A percentile compares a stretch with the other conserved stretches of the same genome.
phyloP scores from a whole-genome alignment of 1,140 invertebrate species.

The Bicyclus anynana region DNA sequence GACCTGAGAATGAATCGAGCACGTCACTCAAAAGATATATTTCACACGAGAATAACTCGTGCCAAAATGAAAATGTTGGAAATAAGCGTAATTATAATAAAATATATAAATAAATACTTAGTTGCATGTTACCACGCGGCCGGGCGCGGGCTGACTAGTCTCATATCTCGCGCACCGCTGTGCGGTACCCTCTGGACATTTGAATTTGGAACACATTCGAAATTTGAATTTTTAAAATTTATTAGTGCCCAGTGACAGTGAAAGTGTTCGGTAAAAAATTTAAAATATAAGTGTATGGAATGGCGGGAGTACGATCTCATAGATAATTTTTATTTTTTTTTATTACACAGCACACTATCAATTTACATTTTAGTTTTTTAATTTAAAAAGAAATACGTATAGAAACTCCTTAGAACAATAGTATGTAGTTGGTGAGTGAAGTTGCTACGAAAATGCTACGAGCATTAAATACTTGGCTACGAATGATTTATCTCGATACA shows the following conservation, averaged over 20 bases:
- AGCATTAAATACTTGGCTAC: slow-evolving; percentile 10
- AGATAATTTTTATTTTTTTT: slow-evolving; percentile 25
- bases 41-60: slow-evolving; percentile 42
- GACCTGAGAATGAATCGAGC: slow-evolving; percentile 15
- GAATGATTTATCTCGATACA: background rate
- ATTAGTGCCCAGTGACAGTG: slow-evolving; percentile 52
- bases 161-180: slow-evolving; percentile 40
- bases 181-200: slow-evolving; percentile 45
- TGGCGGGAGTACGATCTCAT: slow-evolving; percentile 55
- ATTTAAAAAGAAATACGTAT: slow-evolving; percentile 13
- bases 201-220: slow-evolving; percentile 26
- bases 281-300: slow-evolving; percentile 54
- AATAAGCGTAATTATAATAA: slow-evolving; percentile 58
- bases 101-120: slow-evolving; percentile 57
- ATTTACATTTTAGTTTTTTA: slow-evolving; percentile 38
- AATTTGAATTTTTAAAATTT: slow-evolving; percentile 31
- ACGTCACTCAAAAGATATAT: slow-evolving; percentile 26
- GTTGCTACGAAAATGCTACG: slow-evolving; percentile 56
- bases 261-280: slow-evolving; percentile 43
- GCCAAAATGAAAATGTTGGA: slow-evolving; percentile 35
- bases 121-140: slow-evolving; percentile 41
- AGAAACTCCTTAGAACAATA: background rate
- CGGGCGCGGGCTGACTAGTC: slow-evolving; percentile 39
- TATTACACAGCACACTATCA: slow-evolving; percentile 28
- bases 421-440: slow-evolving; percentile 13